Conservation (phyloP, 2,797 vertebrate species). For the Arctocebus calabarensis region DNA sequence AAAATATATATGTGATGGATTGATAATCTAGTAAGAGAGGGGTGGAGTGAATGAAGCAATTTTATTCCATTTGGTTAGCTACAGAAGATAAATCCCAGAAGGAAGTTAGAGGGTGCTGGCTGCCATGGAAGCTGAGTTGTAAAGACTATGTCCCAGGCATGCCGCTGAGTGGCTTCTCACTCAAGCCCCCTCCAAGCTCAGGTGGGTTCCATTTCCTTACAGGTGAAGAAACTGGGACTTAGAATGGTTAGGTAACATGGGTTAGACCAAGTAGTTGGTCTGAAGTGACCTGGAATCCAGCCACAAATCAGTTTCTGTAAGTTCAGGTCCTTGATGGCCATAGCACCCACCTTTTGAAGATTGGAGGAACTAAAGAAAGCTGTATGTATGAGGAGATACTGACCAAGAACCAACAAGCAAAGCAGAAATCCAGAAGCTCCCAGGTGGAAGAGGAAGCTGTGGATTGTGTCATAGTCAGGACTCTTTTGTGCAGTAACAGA, state of each 20-base stretch:
- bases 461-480: background rate
- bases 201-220: background rate
- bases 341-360: background rate
- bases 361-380: background rate
- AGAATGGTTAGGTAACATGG: background rate
- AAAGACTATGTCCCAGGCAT: background rate
- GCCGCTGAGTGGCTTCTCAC: background rate
- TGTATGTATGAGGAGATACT: background rate
- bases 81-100: background rate
- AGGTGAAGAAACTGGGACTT: background rate
- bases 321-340: background rate
- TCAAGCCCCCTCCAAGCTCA: background rate
- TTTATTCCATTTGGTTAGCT: slow-evolving; percentile 34
- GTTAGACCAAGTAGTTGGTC: background rate
- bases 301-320: slow-evolving; percentile 12
- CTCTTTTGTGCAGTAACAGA: background rate
- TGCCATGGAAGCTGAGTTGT: slow-evolving; percentile 1
- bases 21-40: background rate
- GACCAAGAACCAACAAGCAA: background rate
- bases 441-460: background rate
- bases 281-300: slow-evolving; percentile 6
- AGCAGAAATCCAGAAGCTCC: background rate
- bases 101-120: background rate
- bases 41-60: background rate
- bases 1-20: background rate